Evolutionary conservation across 2,888 invertebrate species (phyloP).

Genomic region (Lasioglossum zephyrum): DNA sequence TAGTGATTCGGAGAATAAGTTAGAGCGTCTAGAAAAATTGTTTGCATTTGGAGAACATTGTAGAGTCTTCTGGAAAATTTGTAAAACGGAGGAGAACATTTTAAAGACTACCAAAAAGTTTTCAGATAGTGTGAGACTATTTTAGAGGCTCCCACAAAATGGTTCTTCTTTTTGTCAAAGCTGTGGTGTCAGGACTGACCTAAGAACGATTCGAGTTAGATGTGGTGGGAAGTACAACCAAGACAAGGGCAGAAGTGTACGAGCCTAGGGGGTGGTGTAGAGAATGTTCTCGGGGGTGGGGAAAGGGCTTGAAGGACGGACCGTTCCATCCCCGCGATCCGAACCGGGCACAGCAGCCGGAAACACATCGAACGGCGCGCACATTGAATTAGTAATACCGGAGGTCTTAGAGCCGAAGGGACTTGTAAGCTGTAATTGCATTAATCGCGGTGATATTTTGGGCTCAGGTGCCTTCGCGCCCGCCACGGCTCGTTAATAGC

Average conservation of each 20-base stretch:
- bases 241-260: neutral
- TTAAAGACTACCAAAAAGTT: neutral
- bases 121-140: neutral
- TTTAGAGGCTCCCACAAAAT: neutral
- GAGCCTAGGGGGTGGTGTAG: neutral
- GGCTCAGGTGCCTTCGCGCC: constrained; percentile 82
- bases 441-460: constrained; percentile 83
- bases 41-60: neutral
- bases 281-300: neutral
- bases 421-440: constrained; percentile 84
- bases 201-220: neutral
- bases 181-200: neutral
- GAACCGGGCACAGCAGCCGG: constrained; percentile 66
- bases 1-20: neutral
- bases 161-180: too few species aligned
- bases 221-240: neutral
- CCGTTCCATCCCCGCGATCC: neutral
- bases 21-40: neutral
- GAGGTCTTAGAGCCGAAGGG: constrained; percentile 78
- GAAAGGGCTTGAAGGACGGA: neutral
- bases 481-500: constrained; percentile 82
- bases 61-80: neutral
- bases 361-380: constrained; percentile 62
- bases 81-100: neutral
- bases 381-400: constrained; percentile 76